Conservation (phyloP, 2,797 vertebrate genomes). For the Hafferia zeledoni region DNA sequence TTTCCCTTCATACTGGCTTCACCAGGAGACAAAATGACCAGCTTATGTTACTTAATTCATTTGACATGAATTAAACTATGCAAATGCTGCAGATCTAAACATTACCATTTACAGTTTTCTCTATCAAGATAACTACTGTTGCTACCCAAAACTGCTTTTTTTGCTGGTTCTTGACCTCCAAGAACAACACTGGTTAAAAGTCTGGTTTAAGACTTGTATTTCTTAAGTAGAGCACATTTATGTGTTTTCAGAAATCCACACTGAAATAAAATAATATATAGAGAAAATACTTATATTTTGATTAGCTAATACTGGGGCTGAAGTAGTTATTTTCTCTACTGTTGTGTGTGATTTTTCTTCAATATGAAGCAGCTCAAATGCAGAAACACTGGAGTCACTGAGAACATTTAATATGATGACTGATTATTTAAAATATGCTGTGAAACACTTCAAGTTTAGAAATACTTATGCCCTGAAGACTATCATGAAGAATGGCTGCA, state of each 20-base stretch:
- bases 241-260: neutral
- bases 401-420: slow-evolving; percentile 73
- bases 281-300: neutral
- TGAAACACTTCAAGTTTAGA: slow-evolving; percentile 78
- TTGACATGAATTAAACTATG: neutral
- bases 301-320: neutral
- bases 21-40: neutral
- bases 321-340: slow-evolving; percentile 62
- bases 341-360: slow-evolving; percentile 47
- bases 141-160: neutral
- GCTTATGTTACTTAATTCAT: neutral
- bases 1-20: neutral
- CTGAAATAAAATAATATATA: neutral
- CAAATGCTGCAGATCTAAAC: neutral
- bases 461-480: slow-evolving; percentile 78
- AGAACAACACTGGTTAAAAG: neutral
- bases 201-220: neutral
- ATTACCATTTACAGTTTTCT: neutral
- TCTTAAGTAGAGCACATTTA: neutral
- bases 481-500: slow-evolving; percentile 75
- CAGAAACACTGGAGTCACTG: slow-evolving; percentile 70
- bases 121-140: neutral
- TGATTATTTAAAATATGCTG: slow-evolving; percentile 76
- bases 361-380: slow-evolving; percentile 73
- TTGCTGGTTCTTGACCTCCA: neutral